Evolutionary conservation across 2,888 invertebrate genomes (phyloP).

Genomic region (Trissolcus brochymenae): DNA sequence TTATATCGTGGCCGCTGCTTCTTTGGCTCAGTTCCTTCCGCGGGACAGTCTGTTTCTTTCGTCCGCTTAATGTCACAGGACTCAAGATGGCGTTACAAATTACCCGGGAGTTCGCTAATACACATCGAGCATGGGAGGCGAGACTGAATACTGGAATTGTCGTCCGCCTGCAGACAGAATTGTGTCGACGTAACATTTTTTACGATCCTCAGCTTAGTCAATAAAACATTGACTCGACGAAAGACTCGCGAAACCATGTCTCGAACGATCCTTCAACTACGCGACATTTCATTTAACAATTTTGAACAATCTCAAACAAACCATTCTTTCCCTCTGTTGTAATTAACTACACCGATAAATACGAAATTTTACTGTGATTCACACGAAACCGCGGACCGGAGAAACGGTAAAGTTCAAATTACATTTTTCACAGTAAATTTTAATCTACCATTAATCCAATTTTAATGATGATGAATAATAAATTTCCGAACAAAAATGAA

Average conservation of each 20-base stretch:
- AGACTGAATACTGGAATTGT: constrained; percentile 36
- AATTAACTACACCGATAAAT: too few species aligned
- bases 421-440: too few species aligned
- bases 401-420: too few species aligned
- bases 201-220: constrained; percentile 24
- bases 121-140: constrained; percentile 58
- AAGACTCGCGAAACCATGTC: constrained; percentile 8
- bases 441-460: too few species aligned
- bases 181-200: constrained; percentile 43
- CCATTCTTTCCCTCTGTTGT: too few species aligned
- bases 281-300: not conserved
- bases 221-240: constrained; percentile 33
- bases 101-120: constrained; percentile 66
- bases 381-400: too few species aligned
- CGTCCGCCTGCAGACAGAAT: constrained; percentile 48
- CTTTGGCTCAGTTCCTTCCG: constrained; percentile 59
- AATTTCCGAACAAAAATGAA: too few species aligned
- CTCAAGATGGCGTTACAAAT: constrained; percentile 69
- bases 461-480: too few species aligned
- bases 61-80: constrained; percentile 50
- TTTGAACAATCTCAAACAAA: too few species aligned
- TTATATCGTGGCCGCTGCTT: constrained; percentile 45
- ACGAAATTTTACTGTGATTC: too few species aligned
- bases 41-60: constrained; percentile 44
- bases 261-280: not conserved